phyloP scores from a whole-genome alignment of 2,113 vertebrate species.

The Xiphophorus couchianus region DNA sequence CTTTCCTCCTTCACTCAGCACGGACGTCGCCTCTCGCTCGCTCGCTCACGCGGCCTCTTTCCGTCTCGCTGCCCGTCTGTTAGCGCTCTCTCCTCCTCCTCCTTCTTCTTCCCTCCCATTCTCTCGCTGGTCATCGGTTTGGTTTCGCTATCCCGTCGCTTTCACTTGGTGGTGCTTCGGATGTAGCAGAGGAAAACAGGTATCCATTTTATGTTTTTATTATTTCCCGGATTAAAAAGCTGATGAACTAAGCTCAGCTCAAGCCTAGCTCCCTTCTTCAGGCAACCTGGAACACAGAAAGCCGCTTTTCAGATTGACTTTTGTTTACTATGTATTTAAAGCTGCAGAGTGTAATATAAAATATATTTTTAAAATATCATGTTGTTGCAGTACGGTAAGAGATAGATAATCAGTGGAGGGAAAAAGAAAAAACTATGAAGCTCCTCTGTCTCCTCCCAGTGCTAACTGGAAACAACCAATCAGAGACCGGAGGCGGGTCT shows the following conservation, averaged over 20 bases:
- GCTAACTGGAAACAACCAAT: too few relatives aligned
- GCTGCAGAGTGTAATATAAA: too few relatives aligned
- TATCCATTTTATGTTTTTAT: constrained; percentile 95
- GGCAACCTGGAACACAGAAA: constrained; percentile 79
- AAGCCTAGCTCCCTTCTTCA: constrained; percentile 90
- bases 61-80: constrained; percentile 80
- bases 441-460: too few relatives aligned
- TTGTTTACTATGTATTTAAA: too few relatives aligned
- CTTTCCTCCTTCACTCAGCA: constrained; percentile 74
- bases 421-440: too few relatives aligned
- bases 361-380: too few relatives aligned
- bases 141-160: constrained; percentile 89
- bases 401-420: too few relatives aligned
- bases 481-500: too few relatives aligned
- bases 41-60: constrained; percentile 70
- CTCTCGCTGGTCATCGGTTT: constrained; percentile 79
- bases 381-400: too few relatives aligned
- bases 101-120: constrained; percentile 69
- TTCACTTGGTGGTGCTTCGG: constrained; percentile 96
- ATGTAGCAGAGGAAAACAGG: constrained; percentile 99
- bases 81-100: constrained; percentile 57
- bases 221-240: constrained; percentile 99
- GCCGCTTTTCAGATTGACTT: too few relatives aligned
- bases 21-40: constrained; percentile 81
- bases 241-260: constrained; percentile 94